Base-by-base conservation (phyloP, 2,113 vertebrate genomes). In the Microcebus lehilahytsara region DNA sequence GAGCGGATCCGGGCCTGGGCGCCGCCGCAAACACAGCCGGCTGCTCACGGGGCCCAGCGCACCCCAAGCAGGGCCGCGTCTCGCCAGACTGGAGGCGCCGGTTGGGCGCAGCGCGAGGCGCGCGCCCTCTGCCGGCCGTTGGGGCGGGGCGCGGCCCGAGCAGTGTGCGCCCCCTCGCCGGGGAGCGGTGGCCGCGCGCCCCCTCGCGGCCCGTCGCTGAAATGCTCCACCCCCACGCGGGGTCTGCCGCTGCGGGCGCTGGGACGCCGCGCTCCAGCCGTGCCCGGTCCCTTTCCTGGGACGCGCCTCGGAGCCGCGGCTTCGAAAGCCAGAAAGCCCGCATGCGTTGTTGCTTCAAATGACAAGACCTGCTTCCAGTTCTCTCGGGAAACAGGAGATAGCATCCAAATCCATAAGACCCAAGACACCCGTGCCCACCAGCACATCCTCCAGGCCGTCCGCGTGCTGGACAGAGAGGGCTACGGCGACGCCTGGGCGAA, bases 131-230 rank as follows among this genome's bases (percentile, higher is more conserved):
- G n/a, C 20, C 40, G 87, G 86, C 60, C 6, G 14, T 85, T 49
- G 51, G 34, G 34, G 32, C 6, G 12, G 34, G 34, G 32, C 6
- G 12, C 8, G 13, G 77, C 49, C 19, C 7, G 17, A 5, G 49
- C 3, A 23, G 1, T 19, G 74, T 42, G 14, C 49, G 0, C 25
- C 16, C 46, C 14, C 74, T 49, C 14, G 27, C 42, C 14, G 25
- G 6, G 1, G 74, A 49, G 42, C 4, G 74, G 27, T 49, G 0
- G 42, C 16, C 46, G 16, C 74, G 42, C 25, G 13, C 3, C 42
- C 13, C 25, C 72, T 75, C 0, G 8, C 46, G 32, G 49, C 0
- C 77, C 22, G 12, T 3, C 51, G 1, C 32, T 7, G 77, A 49
- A 9, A 34, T 53, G 22, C 49, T 53, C 49, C 5, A 6, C 51